Conservation (phyloP, 1,140 invertebrate genomes). For the Rhynchophorus ferrugineus region DNA sequence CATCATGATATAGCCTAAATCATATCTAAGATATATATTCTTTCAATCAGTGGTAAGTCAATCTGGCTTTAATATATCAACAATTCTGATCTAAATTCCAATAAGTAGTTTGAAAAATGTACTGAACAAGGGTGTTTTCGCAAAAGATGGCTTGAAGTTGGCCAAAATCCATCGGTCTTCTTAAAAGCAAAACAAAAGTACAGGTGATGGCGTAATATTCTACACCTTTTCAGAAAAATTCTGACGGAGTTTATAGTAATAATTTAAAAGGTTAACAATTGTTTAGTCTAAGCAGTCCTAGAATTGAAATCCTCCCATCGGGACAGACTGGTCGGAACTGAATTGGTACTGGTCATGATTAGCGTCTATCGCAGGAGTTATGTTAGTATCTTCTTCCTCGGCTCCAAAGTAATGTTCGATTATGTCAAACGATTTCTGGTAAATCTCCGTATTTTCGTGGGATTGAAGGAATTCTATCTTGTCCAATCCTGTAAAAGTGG, state of each 20-base stretch:
- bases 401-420: conserved; percentile 92
- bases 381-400: conserved; percentile 80
- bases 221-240: neutral
- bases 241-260: neutral
- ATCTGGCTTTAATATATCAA: too few relatives aligned
- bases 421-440: conserved; percentile 92
- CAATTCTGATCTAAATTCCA: too few relatives aligned
- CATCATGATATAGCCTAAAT: too few relatives aligned
- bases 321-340: conserved; percentile 60
- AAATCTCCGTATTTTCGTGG: conserved; percentile 93
- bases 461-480: conserved; percentile 97
- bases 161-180: too few relatives aligned
- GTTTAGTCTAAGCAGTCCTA: conserved; percentile 33
- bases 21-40: too few relatives aligned
- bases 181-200: too few relatives aligned
- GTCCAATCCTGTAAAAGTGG: conserved; percentile 68
- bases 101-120: too few relatives aligned
- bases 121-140: too few relatives aligned
- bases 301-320: conserved; percentile 73
- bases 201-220: neutral
- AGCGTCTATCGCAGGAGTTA: conserved; percentile 71
- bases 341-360: conserved; percentile 74
- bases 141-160: too few relatives aligned
- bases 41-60: too few relatives aligned
- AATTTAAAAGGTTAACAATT: neutral